phyloP scores from a whole-genome alignment of 2,888 invertebrate species.

The Clitarchus hookeri region DNA sequence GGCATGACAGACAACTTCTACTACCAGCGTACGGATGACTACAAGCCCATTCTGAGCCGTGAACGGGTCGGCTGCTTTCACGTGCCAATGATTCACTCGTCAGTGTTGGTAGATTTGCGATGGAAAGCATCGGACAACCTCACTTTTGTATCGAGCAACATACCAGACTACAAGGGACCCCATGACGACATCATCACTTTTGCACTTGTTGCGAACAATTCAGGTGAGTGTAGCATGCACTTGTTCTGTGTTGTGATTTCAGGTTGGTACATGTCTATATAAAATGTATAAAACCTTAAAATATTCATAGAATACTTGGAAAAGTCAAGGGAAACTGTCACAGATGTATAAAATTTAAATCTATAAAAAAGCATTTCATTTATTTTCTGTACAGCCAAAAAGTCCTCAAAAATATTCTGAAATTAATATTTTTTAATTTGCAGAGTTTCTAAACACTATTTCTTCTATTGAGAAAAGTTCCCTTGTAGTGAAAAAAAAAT shows the following conservation, averaged over 20 bases:
- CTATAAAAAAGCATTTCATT: no score
- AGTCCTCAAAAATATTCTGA: no score
- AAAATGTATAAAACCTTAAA: no score
- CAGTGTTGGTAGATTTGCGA: constrained; percentile 78
- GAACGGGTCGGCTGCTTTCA: constrained; percentile 73
- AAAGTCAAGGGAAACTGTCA: no score
- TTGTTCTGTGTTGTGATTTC: background rate
- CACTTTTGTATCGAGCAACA: constrained; percentile 71
- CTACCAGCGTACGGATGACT: constrained; percentile 81
- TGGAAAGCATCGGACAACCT: constrained; percentile 63
- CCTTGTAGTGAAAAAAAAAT: no score
- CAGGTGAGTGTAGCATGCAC: constrained; percentile 54
- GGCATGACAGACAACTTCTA: constrained; percentile 87
- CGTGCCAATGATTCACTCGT: constrained; percentile 92
- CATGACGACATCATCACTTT: constrained; percentile 92
- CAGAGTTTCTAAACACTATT: no score
- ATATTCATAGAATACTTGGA: no score
- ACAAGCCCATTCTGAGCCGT: constrained; percentile 75
- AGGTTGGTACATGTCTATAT: background rate
- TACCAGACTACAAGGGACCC: constrained; percentile 72
- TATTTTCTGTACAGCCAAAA: no score
- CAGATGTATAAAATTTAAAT: no score
- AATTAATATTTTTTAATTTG: no score
- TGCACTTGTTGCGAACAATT: constrained; percentile 77
- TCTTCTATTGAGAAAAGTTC: no score